A percentile compares a stretch with the other conserved stretches of the same genome.
Evolutionary conservation across 2,113 vertebrate genomes (phyloP).

Genomic region (Zeus faber): DNA sequence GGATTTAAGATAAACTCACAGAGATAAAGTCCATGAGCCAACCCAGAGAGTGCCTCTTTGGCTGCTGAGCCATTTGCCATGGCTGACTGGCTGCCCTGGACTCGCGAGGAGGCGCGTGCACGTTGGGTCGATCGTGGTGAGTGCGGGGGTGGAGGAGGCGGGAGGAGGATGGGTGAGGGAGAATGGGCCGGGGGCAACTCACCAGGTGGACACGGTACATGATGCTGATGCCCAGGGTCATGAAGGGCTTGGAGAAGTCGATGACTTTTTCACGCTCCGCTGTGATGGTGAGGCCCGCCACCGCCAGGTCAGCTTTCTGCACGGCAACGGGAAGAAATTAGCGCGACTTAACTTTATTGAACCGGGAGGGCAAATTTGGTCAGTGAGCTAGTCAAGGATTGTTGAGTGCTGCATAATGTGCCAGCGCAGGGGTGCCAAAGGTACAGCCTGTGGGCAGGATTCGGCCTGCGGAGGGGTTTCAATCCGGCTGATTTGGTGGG

Average conservation of each 20-base stretch:
- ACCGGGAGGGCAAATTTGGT: too few relatives aligned
- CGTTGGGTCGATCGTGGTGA: constrained; percentile 2
- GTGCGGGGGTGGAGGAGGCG: not conserved
- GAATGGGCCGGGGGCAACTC: constrained; percentile 60
- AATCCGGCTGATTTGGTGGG: too few relatives aligned
- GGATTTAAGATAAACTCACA: constrained; percentile 31
- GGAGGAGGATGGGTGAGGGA: not conserved
- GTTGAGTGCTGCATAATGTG: too few relatives aligned
- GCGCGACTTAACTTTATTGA: too few relatives aligned
- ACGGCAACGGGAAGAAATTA: constrained; percentile 48
- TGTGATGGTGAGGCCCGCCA: constrained; percentile 94
- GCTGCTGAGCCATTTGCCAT: constrained; percentile 18
- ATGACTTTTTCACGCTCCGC: constrained; percentile 97
- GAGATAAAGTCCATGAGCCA: constrained; percentile 13
- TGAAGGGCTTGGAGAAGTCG: constrained; percentile 98
- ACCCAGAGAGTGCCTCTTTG: constrained; percentile 28
- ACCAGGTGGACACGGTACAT: constrained; percentile 97
- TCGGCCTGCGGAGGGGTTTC: too few relatives aligned
- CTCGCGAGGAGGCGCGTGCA: too few relatives aligned
- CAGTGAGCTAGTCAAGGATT: too few relatives aligned
- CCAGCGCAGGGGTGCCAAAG: too few relatives aligned
- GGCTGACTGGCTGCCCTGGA: constrained; percentile 21
- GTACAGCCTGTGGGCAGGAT: too few relatives aligned
- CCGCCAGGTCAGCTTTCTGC: constrained; percentile 95
- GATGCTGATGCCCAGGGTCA: constrained; percentile 98